phyloP scores from a whole-genome alignment of 2,888 invertebrate genomes.

The Agrypnus murinus region DNA sequence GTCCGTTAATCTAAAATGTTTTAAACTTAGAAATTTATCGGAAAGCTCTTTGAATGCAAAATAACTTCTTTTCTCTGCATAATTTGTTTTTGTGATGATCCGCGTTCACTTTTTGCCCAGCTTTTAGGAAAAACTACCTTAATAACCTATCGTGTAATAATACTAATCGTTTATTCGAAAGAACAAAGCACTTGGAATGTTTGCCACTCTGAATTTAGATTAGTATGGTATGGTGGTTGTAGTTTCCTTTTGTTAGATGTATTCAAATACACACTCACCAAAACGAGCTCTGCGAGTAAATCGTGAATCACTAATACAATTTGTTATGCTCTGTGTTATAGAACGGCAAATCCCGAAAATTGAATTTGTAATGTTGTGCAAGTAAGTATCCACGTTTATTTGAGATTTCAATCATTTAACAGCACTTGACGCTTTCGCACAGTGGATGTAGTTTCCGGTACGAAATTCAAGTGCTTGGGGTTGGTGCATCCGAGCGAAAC shows the following conservation, averaged over 20 bases:
- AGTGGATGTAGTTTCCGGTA: constrained; percentile 38
- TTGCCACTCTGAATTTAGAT: constrained; percentile 7
- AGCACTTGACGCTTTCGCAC: constrained; percentile 34
- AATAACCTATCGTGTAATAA: no score
- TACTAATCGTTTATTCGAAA: not conserved
- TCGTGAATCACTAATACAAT: constrained; percentile 35
- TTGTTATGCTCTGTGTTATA: constrained; percentile 30
- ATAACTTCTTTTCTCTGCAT: not conserved
- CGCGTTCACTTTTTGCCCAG: not conserved
- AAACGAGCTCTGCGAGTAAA: constrained; percentile 28
- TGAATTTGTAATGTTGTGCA: constrained; percentile 39
- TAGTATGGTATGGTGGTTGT: not conserved
- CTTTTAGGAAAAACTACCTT: no score
- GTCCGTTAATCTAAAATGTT: constrained; percentile 6
- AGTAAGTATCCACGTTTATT: constrained; percentile 40
- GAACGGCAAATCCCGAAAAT: constrained; percentile 31
- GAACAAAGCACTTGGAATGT: not conserved
- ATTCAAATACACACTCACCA: constrained; percentile 19
- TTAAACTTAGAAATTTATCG: constrained; percentile 3
- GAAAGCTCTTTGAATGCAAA: not conserved
- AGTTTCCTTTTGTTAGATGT: constrained; percentile 6
- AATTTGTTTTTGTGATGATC: not conserved
- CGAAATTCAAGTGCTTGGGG: constrained; percentile 32
- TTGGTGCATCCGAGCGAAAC: constrained; percentile 27
- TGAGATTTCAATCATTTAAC: constrained; percentile 40